phyloP scores from a whole-genome alignment of 2,797 vertebrate species.

The Lerista edwardsae region DNA sequence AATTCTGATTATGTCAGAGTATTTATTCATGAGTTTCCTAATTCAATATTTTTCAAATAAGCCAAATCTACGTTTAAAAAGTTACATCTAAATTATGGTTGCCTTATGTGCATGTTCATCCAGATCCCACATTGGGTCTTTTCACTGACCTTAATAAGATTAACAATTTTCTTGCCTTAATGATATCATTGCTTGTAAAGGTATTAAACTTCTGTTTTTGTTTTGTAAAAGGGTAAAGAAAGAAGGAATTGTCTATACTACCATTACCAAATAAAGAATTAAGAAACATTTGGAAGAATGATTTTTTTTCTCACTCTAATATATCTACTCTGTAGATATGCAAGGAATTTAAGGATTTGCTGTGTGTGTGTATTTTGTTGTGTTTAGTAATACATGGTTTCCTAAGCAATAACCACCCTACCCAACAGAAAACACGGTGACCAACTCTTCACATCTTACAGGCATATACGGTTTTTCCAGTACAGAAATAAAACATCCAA shows the following conservation, averaged over 20 bases:
- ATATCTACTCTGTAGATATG: not conserved
- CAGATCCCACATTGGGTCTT: constrained; percentile 42
- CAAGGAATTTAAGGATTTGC: not conserved
- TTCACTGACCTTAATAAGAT: constrained; percentile 31
- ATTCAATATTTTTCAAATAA: constrained; percentile 73
- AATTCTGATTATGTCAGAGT: constrained; percentile 78
- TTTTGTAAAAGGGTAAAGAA: constrained; percentile 42
- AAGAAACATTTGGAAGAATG: not conserved
- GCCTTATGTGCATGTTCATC: constrained; percentile 56
- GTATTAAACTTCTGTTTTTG: constrained; percentile 15
- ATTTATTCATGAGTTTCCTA: constrained; percentile 77
- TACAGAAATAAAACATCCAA: too few species aligned
- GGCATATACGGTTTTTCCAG: too few species aligned
- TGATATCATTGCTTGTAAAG: not conserved
- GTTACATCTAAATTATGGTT: constrained; percentile 61
- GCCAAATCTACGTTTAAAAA: constrained; percentile 61
- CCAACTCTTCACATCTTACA: too few species aligned
- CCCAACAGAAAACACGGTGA: not conserved
- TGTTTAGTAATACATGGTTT: not conserved
- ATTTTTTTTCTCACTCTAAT: too few species aligned
- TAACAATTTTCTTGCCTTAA: constrained; percentile 44
- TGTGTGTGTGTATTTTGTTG: not conserved
- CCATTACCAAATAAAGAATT: not conserved
- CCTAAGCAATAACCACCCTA: not conserved
- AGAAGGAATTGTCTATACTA: not conserved